A percentile compares a stretch with the other conserved stretches of the same genome.
Conservation (phyloP, 92 coral and sea anemone species). For the Paramuricea clavata region DNA sequence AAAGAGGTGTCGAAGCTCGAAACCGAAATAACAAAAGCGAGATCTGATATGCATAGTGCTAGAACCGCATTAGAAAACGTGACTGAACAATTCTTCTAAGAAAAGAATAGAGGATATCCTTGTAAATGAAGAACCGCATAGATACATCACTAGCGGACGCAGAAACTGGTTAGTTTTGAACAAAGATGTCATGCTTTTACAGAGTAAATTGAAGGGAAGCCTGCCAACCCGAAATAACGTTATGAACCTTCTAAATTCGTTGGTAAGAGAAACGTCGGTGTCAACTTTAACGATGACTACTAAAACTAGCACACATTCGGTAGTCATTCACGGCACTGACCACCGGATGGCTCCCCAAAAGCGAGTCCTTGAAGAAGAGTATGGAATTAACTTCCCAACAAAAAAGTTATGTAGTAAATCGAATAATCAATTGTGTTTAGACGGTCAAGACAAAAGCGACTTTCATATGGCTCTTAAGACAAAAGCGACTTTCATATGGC, state of each 20-base stretch:
- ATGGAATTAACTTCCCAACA: constrained; percentile 32
- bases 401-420: constrained; percentile 13
- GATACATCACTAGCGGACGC: constrained; percentile 44
- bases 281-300: neutral
- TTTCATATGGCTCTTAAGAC: neutral
- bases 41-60: constrained; percentile 42
- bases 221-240: constrained; percentile 27
- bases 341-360: constrained; percentile 55
- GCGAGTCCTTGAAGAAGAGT: constrained; percentile 43
- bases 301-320: constrained; percentile 16
- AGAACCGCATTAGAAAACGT: constrained; percentile 8
- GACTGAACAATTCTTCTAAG: neutral
- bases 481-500: constrained; percentile 57
- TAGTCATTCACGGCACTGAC: constrained; percentile 17
- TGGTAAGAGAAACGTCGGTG: neutral
- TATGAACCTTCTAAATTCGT: neutral
- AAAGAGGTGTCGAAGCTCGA: constrained; percentile 27
- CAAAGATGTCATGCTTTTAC: constrained; percentile 58
- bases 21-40: constrained; percentile 41
- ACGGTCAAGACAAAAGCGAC: neutral
- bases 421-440: neutral
- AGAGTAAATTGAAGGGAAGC: constrained; percentile 43
- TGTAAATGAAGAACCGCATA: neutral
- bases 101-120: neutral
- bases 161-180: constrained; percentile 56